Conservation (phyloP, 2,888 invertebrate species). For the Ditula angustiorana region DNA sequence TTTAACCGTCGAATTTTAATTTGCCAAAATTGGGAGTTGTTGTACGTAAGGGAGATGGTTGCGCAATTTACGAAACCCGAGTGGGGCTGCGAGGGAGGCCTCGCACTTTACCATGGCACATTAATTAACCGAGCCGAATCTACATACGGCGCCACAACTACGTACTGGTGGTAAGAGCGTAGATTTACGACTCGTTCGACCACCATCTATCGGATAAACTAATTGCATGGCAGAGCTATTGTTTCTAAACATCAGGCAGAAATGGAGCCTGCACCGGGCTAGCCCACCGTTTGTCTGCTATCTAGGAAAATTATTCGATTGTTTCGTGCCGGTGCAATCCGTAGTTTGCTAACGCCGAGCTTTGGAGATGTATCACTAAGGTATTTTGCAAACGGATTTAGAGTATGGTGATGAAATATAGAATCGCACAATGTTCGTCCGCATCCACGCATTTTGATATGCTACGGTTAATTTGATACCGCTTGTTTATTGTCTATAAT, state of each 20-base stretch:
- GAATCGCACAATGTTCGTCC: neutral
- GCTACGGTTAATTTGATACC: neutral
- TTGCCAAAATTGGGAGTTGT: conserved; percentile 70
- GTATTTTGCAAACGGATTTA: neutral
- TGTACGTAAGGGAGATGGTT: conserved; percentile 76
- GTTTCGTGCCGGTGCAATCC: conserved; percentile 57
- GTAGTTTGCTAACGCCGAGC: conserved; percentile 5
- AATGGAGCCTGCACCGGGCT: conserved; percentile 64
- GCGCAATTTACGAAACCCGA: conserved; percentile 78
- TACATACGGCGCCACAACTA: conserved; percentile 80
- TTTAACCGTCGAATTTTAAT: conserved; percentile 69
- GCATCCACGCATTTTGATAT: neutral
- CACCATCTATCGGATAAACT: conserved; percentile 84
- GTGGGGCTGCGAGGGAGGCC: conserved; percentile 71
- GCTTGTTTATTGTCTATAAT: neutral
- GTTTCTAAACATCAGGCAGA: conserved; percentile 80
- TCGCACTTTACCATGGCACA: conserved; percentile 81
- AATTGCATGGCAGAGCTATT: conserved; percentile 82
- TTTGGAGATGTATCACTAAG: neutral
- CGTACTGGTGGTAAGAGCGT: conserved; percentile 78
- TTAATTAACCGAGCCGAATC: conserved; percentile 82
- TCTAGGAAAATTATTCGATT: conserved; percentile 69
- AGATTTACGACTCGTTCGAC: conserved; percentile 83
- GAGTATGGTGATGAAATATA: too few relatives aligned
- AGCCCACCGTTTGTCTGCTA: conserved; percentile 62